These are phyloP conservation scores for Caenorhabditis latens DNA, from an alignment of 1,140 invertebrate genomes.

Conservation along the genomic window DNA sequence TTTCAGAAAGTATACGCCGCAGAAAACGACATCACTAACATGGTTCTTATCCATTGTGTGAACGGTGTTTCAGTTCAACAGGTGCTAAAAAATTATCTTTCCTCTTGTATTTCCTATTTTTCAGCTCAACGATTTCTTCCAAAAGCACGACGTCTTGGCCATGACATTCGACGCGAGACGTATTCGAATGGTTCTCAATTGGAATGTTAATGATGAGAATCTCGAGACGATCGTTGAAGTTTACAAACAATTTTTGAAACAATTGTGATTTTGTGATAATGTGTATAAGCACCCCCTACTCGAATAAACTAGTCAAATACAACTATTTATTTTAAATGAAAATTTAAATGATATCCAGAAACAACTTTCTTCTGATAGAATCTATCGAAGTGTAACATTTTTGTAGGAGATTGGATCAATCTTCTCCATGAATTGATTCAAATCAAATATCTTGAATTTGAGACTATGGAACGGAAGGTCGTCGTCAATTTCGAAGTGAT, in stretches of 20 bases:
- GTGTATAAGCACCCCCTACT: neutral
- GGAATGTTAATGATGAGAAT: constrained; percentile 60
- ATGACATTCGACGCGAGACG: constrained; percentile 65
- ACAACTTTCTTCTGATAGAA: no score
- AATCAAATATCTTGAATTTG: neutral
- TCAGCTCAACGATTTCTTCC: constrained; percentile 58
- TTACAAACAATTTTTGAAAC: constrained; percentile 45
- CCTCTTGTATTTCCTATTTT: no score
- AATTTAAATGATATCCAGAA: neutral
- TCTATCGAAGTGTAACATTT: neutral
- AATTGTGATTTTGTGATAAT: neutral
- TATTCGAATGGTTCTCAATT: constrained; percentile 65
- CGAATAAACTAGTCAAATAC: constrained; percentile 4
- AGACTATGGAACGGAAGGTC: neutral
- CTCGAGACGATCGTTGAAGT: constrained; percentile 42
- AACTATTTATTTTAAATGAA: neutral
- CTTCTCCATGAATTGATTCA: neutral
- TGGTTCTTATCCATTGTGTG: constrained; percentile 62
- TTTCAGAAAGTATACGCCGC: constrained; percentile 39
- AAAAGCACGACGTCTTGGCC: constrained; percentile 55
- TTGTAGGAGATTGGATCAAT: neutral
- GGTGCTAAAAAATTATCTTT: no score
- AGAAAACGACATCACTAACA: constrained; percentile 61
- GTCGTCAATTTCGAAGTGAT: neutral
- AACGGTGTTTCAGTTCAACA: constrained; percentile 14